phyloP scores from a whole-genome alignment of 2,113 vertebrate species.

The Otocyon megalotis region DNA sequence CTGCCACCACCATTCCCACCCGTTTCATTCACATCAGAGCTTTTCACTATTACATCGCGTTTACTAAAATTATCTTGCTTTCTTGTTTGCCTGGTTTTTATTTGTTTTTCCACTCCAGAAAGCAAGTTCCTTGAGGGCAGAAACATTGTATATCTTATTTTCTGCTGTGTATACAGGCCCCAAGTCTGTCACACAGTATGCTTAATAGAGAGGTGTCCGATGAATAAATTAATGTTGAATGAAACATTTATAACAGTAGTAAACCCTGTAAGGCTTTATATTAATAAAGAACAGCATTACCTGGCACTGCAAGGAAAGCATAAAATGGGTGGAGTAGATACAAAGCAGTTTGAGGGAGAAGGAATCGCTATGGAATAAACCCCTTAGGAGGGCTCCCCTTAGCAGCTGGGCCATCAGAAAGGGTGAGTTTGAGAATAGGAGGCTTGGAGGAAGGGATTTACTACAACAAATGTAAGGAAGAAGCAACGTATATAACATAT shows the following conservation, averaged over 20 bases:
- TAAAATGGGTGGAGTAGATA: neutral
- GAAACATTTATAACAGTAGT: neutral
- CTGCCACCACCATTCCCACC: rapidly evolving
- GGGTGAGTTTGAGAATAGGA: neutral
- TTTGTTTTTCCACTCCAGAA: neutral
- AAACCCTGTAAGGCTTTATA: neutral
- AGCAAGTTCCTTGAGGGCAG: neutral
- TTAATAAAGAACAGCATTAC: neutral
- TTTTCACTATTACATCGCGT: neutral
- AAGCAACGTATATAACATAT: neutral
- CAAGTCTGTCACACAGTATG: neutral
- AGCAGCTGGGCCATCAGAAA: neutral
- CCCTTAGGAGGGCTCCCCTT: neutral
- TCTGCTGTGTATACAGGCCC: neutral
- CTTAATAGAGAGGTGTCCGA: neutral
- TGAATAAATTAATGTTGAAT: neutral
- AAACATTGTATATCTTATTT: neutral
- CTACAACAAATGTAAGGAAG: neutral
- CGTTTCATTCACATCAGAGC: neutral
- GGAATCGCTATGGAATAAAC: neutral
- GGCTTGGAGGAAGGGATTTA: neutral
- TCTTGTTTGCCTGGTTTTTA: neutral
- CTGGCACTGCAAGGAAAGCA: neutral
- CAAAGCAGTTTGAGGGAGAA: neutral
- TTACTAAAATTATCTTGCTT: neutral